phyloP scores from a whole-genome alignment of 2,113 vertebrate species.

The Dicrurus megarhynchus region DNA sequence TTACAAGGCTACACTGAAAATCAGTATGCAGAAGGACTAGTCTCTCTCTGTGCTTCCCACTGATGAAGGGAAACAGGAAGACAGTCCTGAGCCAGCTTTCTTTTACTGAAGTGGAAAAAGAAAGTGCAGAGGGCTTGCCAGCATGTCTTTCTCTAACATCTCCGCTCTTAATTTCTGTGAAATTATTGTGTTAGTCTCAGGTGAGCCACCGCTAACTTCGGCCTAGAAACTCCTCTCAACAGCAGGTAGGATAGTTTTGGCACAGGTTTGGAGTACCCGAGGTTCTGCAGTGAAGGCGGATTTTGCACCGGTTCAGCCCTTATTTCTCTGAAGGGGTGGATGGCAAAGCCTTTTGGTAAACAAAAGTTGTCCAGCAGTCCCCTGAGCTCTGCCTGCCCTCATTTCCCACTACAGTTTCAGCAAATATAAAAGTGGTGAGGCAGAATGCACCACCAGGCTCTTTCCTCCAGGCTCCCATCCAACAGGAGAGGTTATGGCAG shows the following conservation, averaged over 20 bases:
- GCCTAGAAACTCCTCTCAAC: background rate
- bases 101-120: background rate
- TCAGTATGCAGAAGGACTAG: constrained; percentile 3
- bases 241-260: background rate
- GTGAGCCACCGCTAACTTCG: background rate
- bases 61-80: background rate
- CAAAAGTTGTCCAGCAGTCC: background rate
- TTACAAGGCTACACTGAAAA: background rate
- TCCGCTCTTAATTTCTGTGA: background rate
- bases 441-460: background rate
- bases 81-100: background rate
- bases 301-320: background rate
- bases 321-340: background rate
- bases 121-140: background rate
- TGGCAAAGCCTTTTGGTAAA: background rate
- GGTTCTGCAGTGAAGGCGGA: background rate
- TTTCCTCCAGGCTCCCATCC: background rate
- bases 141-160: background rate
- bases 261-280: background rate
- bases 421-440: background rate
- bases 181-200: background rate
- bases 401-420: background rate
- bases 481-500: background rate
- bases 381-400: background rate
- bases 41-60: background rate